Conservation (phyloP, 2,113 vertebrate species). For the crab-eating macaque (Macaca fascicularis) region DNA sequence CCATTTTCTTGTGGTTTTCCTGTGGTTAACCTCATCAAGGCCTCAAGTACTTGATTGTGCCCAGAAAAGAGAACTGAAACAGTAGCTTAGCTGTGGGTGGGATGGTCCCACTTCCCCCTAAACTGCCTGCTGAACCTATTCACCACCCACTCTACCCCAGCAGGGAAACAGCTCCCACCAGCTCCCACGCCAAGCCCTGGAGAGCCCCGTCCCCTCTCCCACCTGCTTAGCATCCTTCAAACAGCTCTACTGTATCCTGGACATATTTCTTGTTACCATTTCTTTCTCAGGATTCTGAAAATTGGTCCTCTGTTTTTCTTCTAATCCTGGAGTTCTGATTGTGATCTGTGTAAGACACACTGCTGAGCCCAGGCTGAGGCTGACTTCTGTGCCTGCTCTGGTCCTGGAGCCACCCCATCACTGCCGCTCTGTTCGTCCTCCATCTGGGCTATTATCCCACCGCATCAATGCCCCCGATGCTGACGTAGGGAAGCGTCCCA, state of each 20-base stretch:
- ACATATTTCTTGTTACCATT: background rate
- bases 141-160: background rate
- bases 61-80: conserved; percentile 72
- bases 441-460: background rate
- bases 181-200: background rate
- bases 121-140: background rate
- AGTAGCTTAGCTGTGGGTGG: conserved; percentile 22
- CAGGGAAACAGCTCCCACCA: background rate
- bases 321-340: background rate
- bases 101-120: background rate
- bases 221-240: background rate
- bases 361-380: accelerated
- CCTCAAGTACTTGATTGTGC: conserved; percentile 59
- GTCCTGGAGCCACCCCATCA: accelerated
- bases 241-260: background rate
- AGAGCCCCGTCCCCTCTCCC: background rate
- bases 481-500: accelerated
- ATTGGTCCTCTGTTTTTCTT: background rate
- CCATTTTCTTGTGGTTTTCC: conserved; percentile 75
- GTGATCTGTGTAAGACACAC: background rate
- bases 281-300: background rate
- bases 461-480: too few relatives aligned
- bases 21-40: conserved; percentile 70
- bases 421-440: background rate
- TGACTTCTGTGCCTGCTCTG: background rate